Evolutionary conservation across 2,113 vertebrate genomes (phyloP).

Genomic region (Proterorhinus semilunaris): DNA sequence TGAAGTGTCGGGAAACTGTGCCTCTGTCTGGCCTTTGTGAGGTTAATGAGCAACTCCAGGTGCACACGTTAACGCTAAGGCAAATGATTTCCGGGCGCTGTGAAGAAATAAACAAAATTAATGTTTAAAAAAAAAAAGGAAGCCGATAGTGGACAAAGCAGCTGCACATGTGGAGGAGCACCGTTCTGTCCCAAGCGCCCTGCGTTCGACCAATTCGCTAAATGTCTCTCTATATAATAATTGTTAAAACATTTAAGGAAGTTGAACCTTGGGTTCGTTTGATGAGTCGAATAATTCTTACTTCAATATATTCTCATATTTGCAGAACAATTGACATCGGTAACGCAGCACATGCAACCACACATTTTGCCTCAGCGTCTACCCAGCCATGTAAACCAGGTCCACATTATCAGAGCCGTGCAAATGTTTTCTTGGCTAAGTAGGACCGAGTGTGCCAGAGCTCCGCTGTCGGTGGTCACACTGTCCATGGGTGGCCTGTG

Average conservation of each 20-base stretch:
- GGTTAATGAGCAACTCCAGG: slow-evolving; percentile 27
- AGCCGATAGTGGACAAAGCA: no score
- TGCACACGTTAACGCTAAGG: slow-evolving; percentile 8
- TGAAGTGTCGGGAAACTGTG: slow-evolving; percentile 4
- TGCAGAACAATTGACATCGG: no score
- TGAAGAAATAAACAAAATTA: neutral
- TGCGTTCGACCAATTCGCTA: no score
- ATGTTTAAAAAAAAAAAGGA: neutral
- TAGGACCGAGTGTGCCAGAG: slow-evolving; percentile 14
- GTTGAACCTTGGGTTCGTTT: no score
- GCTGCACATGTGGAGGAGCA: no score
- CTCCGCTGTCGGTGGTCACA: slow-evolving; percentile 29
- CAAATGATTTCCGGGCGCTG: neutral
- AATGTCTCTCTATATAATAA: no score
- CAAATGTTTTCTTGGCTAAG: slow-evolving; percentile 3
- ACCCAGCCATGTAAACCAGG: neutral
- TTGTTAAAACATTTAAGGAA: no score
- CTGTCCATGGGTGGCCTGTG: slow-evolving; percentile 25
- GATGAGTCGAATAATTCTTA: no score
- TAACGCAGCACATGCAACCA: no score
- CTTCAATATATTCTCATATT: no score
- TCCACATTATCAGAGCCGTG: neutral
- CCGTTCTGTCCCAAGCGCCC: no score
- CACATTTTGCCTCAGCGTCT: no score
- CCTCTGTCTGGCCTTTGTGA: neutral